Evolutionary conservation across 92 coral and sea anemone species (phyloP), one percentile per base, ranked within the genome.

Genomic region (Hydrozoanthus gracilis): DNA sequence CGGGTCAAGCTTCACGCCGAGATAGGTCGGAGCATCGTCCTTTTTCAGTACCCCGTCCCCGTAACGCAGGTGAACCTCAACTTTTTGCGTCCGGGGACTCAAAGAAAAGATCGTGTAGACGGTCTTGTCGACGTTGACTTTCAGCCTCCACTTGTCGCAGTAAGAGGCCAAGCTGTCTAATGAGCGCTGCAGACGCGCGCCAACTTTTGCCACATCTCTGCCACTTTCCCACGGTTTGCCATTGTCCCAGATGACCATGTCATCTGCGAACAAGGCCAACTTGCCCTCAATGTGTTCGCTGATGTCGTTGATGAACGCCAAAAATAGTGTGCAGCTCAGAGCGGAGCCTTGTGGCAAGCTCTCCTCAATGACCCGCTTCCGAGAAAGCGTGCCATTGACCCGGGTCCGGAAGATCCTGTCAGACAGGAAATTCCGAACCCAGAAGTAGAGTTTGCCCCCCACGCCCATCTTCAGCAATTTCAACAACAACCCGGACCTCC

Each of bases 221-320:
- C n/a, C n/a, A n/a, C n/a, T n/a, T n/a, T n/a, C n/a, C n/a, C n/a
- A n/a, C n/a, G n/a, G n/a, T n/a, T 66, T 66, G 71, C 71, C 71
- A 15, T 66, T 66, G 71, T 66, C 71, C 71, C 18, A 66, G 71
- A 66, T 66, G 71, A 66, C 71, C 71, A 66, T 66, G 71, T 66
- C 71, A 66, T 66, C 71, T 15, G 71, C 71, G 18, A 66, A 66
- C 71, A 66, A 66, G 71, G 18, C 71, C 14, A 6, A 8, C 18
- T 66, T 66, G n/a, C 71, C 71, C 71, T 66, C 71, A 15, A 66
- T 66, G 35, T 66, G 71, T 15, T 66, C 71, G 18, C 71, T 66
- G 71, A 66, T 66, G 71, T 66, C 71, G 71, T 66, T 66, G 71
- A 66, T 66, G 71, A 66, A 66, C 71, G 71, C 71, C n/a, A 15